A percentile compares a stretch with the other conserved stretches of the same genome.
Evolutionary conservation across 1,140 invertebrate species (phyloP).

Genomic region (Lordiphosa stackelbergi): DNA sequence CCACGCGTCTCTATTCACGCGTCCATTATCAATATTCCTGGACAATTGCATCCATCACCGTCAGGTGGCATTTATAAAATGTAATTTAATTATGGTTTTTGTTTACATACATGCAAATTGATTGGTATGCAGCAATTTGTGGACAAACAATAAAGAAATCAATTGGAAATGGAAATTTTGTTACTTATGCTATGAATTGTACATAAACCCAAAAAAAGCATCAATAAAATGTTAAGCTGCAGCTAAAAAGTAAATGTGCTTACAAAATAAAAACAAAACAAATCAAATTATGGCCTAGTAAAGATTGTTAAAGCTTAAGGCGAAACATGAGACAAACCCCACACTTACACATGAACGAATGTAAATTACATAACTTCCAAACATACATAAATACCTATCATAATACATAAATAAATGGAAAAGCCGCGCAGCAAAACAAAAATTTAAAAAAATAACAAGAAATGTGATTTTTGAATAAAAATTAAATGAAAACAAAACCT

Average conservation of each 20-base stretch:
- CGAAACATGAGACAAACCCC: conserved; percentile 23
- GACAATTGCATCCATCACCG: too few relatives aligned
- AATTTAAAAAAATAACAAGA: conserved; percentile 40
- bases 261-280: conserved; percentile 6
- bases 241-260: conserved; percentile 49
- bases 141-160: conserved; percentile 8
- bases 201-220: conserved; percentile 16
- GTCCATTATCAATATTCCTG: too few relatives aligned
- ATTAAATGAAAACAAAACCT: conserved; percentile 57
- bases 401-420: conserved; percentile 23
- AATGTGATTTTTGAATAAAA: conserved; percentile 75
- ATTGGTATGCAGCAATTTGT: conserved; percentile 15
- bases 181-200: conserved; percentile 19
- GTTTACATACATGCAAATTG: conserved; percentile 35
- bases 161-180: too few relatives aligned
- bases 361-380: conserved; percentile 66
- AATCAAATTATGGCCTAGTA: conserved; percentile 48
- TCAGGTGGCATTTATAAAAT: conserved; percentile 24
- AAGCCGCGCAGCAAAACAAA: conserved; percentile 6
- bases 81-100: conserved; percentile 42
- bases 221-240: conserved; percentile 38
- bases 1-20: too few relatives aligned
- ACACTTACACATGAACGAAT: conserved; percentile 45
- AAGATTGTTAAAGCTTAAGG: conserved; percentile 70
- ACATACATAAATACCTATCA: conserved; percentile 31